Evolutionary conservation across 2,113 vertebrate species (phyloP), one percentile per base, ranked within the genome.

Genomic region (Odocoileus virginianus): DNA sequence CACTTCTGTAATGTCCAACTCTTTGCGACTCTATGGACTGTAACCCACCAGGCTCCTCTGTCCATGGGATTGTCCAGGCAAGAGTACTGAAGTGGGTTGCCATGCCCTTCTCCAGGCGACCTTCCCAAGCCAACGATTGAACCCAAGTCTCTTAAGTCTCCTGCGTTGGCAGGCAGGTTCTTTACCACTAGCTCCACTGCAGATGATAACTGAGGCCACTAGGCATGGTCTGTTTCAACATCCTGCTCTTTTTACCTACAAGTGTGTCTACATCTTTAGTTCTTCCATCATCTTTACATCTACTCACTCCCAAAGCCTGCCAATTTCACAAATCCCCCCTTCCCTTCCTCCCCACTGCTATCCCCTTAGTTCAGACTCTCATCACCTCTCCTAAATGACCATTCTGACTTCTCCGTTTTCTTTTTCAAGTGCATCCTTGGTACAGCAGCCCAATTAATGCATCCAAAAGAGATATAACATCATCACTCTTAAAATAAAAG

Each of bases 91-190:
- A 74, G n/a, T 40, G n/a, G n/a, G 36, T 13, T 74, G 67, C 67
- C 10, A 23, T 74, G 67, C n/a, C 19, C 67, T 74, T 23, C n/a
- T 40, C 67, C n/a, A 40, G 19, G n/a, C 10, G 11, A 40, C 12
- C n/a, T 74, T 74, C 67, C 21, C n/a, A 40, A 71, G 19, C 67
- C 2, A 21, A n/a, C 19, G 19, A 71, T 6, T 71, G 67, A 74
- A 74, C 19, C 36, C n/a, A 74, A 74, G 19, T 74, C 67, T 74
- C 36, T 74, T 74, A 25, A 23, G n/a, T 23, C 10, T 40, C n/a
- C n/a, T 71, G 67, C 36, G 1, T 13, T 40, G 10, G 36, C 21
- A 13, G 36, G 67, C 0, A 0, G 10, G 36, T 40, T 40, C 36
- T 74, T 74, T 40, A 74, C 36, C 36, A 13, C 19, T 25, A 40